These are phyloP conservation scores for Shargacucullia verbasci DNA, from an alignment of 2,888 invertebrate genomes.

Conservation along the genomic window DNA sequence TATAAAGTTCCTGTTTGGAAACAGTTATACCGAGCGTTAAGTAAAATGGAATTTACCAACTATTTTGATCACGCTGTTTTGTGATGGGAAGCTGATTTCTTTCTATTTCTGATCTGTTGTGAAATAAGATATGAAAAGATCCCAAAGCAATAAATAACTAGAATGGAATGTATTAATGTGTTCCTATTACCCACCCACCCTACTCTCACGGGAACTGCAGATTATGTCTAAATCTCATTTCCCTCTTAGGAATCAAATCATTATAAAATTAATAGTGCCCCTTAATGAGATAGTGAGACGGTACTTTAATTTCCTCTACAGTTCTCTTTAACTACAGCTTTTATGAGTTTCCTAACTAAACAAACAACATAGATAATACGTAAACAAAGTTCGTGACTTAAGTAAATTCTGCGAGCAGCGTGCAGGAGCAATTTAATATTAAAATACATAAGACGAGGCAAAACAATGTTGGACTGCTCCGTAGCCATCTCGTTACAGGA, in stretches of 20 bases:
- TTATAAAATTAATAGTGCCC: too few species aligned
- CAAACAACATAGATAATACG: conserved; percentile 6
- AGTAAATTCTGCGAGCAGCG: conserved; percentile 29
- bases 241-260: too few species aligned
- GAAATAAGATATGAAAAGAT: too few species aligned
- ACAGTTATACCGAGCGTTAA: conserved; percentile 23
- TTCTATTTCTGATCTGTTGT: too few species aligned
- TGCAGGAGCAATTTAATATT: conserved; percentile 49
- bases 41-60: conserved; percentile 23
- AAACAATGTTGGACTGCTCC: conserved; percentile 38
- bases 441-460: conserved; percentile 47
- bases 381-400: conserved; percentile 4
- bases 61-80: conserved; percentile 8
- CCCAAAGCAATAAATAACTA: too few species aligned
- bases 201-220: too few species aligned
- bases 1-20: conserved; percentile 37
- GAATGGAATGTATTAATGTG: too few species aligned
- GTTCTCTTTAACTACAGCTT: not conserved
- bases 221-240: too few species aligned
- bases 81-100: not conserved
- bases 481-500: conserved; percentile 54
- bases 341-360: not conserved
- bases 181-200: too few species aligned
- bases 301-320: too few species aligned
- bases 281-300: too few species aligned